phyloP scores from a whole-genome alignment of 2,797 vertebrate species.

The Eulemur rubriventer region DNA sequence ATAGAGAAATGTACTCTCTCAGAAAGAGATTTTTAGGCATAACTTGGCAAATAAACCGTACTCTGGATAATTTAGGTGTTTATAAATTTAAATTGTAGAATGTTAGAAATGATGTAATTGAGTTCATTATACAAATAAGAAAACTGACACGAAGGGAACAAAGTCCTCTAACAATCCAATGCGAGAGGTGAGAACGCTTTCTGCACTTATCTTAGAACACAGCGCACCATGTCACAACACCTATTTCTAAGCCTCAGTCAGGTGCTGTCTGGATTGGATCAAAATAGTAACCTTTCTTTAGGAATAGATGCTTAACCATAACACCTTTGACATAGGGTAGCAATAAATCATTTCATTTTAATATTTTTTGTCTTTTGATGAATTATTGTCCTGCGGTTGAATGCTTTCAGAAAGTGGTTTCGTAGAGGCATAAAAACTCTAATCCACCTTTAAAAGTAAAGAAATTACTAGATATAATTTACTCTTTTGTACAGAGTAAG shows the following conservation, averaged over 20 bases:
- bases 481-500: background rate
- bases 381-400: background rate
- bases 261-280: background rate
- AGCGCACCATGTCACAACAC: background rate
- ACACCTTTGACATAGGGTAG: background rate
- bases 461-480: background rate
- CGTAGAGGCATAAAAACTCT: background rate
- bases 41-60: background rate
- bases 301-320: background rate
- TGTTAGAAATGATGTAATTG: background rate
- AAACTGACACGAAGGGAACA: background rate
- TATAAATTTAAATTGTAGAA: background rate
- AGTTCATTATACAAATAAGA: background rate
- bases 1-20: background rate
- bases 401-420: background rate
- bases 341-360: background rate
- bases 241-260: background rate
- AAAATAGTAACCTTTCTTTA: background rate
- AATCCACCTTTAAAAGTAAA: background rate
- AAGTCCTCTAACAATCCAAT: background rate
- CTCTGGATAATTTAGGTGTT: background rate
- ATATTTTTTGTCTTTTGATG: background rate
- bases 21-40: background rate
- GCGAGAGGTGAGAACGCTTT: background rate
- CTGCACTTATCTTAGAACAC: background rate